Base-by-base conservation (phyloP, 2,113 vertebrate genomes). In the Pelvicachromis taeniatus region DNA sequence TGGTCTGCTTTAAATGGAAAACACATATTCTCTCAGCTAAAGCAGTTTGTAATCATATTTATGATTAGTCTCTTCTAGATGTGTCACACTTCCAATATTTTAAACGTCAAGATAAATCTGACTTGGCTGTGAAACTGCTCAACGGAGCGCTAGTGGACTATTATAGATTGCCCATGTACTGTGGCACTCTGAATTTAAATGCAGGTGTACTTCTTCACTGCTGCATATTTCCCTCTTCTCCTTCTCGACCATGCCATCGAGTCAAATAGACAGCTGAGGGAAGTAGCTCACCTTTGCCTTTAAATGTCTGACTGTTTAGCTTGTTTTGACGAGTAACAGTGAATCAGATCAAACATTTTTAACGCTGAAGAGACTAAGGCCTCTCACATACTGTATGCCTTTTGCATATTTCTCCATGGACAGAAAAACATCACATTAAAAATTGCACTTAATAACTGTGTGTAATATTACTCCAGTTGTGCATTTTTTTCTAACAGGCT, bases 181-280 rank as follows among this genome's bases (percentile, higher is more conserved):
- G 82, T 88, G 81, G 83, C 88, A 87, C 87, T 35, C 81, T 80
- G 88, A 88, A 89, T 92, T 86, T 89, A 81, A 87, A 93, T 91
- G 82, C 81, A 88, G 68, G 52, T 52, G 86, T 38, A 70, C 82
- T 77, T 84, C 88, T 80, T 86, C 82, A 81, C 91, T 87, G 85
- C 61, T 85, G 73, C 87, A 86, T 82, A 86, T 87, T 87, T 86
- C 77, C 85, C 65, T 78, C 78, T 58, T 88, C 84, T 78, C 84
- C 68, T 52, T 87, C 78, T 86, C 84, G 89, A 82, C 84, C 86
- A 53, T 93, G 55, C 82, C 77, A 40, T 78, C 81, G 85, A 92
- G 85, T 42, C 26, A 75, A 86, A 85, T 52, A 13, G 82, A 89
- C 91, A 91, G 53, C 59, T 53, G 78, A 75, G 80, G 78, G 65